Conservation (phyloP, 2,797 vertebrate species). For the Sparidentex hasta region DNA sequence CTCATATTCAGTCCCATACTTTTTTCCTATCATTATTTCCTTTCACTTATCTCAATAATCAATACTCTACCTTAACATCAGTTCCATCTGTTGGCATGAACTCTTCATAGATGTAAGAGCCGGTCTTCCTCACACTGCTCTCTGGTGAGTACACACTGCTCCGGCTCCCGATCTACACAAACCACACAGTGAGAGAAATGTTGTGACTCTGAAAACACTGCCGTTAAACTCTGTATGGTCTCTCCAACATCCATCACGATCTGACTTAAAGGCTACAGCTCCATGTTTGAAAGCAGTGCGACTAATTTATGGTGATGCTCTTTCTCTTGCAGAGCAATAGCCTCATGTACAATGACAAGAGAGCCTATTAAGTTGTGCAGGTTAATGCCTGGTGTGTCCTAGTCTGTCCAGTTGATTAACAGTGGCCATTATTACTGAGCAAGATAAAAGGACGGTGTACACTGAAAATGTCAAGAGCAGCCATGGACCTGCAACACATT, state of each 20-base stretch:
- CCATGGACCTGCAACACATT: not conserved
- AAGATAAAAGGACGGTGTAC: not conserved
- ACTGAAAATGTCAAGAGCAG: conserved; percentile 1
- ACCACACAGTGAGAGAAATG: conserved; percentile 6
- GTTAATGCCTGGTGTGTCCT: conserved; percentile 10
- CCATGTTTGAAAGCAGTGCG: not conserved
- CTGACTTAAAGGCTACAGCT: conserved; percentile 10
- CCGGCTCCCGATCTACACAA: conserved; percentile 93
- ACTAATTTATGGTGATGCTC: conserved; percentile 4
- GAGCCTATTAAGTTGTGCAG: not conserved
- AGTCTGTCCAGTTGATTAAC: conserved; percentile 2
- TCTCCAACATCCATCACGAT: not conserved
- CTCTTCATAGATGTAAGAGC: conserved; percentile 99
- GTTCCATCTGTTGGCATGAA: conserved; percentile 99
- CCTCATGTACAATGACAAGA: not conserved
- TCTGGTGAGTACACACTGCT: conserved; percentile 99
- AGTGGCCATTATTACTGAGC: not conserved
- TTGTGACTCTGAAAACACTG: not conserved
- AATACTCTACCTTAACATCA: conserved; percentile 92
- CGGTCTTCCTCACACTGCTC: conserved; percentile 97
- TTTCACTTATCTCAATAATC: not conserved
- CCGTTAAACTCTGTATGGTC: not conserved
- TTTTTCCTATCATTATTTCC: not conserved
- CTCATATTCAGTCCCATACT: not conserved
- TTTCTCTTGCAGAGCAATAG: not conserved